Conservation (phyloP, 2,797 vertebrate species). For the Phoeniculus purpureus region DNA sequence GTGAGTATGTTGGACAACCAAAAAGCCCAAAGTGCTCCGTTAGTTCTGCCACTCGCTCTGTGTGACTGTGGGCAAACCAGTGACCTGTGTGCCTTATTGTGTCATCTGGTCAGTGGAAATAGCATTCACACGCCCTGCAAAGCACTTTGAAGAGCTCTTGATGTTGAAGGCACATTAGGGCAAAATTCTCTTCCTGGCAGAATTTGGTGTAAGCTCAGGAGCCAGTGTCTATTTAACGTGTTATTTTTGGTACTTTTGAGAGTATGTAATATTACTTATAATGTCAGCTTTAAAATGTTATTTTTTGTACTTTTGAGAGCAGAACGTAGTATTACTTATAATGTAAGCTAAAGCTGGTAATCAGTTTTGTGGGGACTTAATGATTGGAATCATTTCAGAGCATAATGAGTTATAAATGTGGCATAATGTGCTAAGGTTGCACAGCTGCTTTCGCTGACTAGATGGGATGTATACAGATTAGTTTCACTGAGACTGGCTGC, state of each 20-base stretch:
- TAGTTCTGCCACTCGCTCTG: neutral
- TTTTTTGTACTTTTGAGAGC: conserved; percentile 38
- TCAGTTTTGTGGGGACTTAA: neutral
- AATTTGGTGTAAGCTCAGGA: conserved; percentile 4
- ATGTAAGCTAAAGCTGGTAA: neutral
- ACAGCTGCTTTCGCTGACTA: neutral
- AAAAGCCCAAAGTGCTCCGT: neutral
- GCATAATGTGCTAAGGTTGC: neutral
- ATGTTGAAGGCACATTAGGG: conserved; percentile 21
- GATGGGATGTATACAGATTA: neutral
- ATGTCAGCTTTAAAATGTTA: conserved; percentile 35
- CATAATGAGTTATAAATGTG: neutral
- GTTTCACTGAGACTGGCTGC: conserved; percentile 27
- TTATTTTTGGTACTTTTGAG: conserved; percentile 47
- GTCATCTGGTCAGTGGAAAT: neutral
- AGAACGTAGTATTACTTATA: neutral
- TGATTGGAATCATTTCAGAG: neutral
- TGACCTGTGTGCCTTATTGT: conserved; percentile 65
- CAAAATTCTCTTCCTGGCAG: neutral
- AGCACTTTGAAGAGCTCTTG: conserved; percentile 55
- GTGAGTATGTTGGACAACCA: neutral
- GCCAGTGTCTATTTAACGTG: conserved; percentile 26
- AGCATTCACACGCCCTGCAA: neutral
- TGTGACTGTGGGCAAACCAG: neutral
- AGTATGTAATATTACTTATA: conserved; percentile 7